Base-by-base conservation (phyloP, 1,140 invertebrate species). In the Zelostemma sp. region DNA sequence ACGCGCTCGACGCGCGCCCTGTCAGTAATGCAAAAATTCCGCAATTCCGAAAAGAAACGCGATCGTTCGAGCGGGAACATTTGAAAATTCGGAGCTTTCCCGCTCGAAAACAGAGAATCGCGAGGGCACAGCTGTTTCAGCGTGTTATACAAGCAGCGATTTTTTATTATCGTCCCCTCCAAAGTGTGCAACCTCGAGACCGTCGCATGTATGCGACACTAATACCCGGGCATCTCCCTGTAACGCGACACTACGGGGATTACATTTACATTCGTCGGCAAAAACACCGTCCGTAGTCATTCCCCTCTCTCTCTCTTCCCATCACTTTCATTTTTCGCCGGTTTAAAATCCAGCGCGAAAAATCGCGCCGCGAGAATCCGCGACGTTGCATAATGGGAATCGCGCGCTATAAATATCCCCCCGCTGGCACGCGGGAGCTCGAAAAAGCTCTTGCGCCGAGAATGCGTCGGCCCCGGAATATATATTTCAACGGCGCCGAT, bases 341-440 rank as follows among this genome's bases (percentile, higher is more conserved):
- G 17, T 19, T 8, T 46, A 16, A 19, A 17, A 17, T 17, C 11
- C 1, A 1, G 43, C 17, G 6, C 4, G 21, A 2, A 46, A 11
- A 31, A n/a, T 38, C 35, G 9, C 9, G 35, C 16, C 8, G 17
- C 12, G 9, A 8, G 21, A 11, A 46, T 12, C 43, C 21, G 17
- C n/a, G n/a, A n/a, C 12, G 21, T 46, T 46, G 43, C 43, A 46
- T 46, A 46, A 46, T 17, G 21, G 43, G 18, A 46, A 19, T 46
- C 17, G 43, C 43, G 12, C 18, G 18, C 43, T 46, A 46, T 46
- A 46, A 46, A 46, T 46, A 46, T 46, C 43, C 43, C 43, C 43
- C 43, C 12, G 5, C 17, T 46, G 43, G 43, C 43, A 46, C 43
- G 21, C 43, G 43, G 21, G 17, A 19, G 43, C 17, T 46, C 43